Conservation (phyloP, 1,140 invertebrate genomes). For the Lordiphosa stackelbergi region DNA sequence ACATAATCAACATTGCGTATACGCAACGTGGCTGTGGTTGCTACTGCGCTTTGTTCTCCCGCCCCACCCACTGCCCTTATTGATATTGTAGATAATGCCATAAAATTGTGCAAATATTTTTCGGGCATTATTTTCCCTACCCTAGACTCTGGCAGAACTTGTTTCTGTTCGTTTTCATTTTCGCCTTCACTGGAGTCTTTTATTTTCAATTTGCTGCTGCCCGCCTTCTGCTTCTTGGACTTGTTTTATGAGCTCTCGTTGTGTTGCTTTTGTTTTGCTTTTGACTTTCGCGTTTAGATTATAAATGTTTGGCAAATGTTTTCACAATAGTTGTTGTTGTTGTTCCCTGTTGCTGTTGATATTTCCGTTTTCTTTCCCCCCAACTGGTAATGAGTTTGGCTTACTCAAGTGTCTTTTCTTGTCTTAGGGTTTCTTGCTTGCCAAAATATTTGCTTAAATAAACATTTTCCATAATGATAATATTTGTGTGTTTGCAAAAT, state of each 20-base stretch:
- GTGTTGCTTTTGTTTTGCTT: conserved; percentile 54
- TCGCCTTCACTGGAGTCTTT: conserved; percentile 24
- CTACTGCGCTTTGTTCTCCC: neutral
- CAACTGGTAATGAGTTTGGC: conserved; percentile 44
- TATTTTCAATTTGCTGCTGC: conserved; percentile 44
- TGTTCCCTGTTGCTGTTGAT: conserved; percentile 23
- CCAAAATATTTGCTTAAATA: conserved; percentile 22
- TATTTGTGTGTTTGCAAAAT: conserved; percentile 7
- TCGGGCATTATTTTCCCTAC: conserved; percentile 47
- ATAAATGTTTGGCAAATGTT: conserved; percentile 66
- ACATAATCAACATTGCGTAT: conserved; percentile 61
- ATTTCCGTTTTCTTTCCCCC: conserved; percentile 5
- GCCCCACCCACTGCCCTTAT: conserved; percentile 21
- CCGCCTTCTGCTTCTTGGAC: neutral
- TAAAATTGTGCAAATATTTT: conserved; percentile 65
- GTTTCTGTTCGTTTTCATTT: conserved; percentile 27
- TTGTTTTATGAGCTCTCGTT: conserved; percentile 46
- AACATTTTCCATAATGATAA: conserved; percentile 24
- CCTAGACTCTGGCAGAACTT: conserved; percentile 32
- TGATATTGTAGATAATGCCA: conserved; percentile 64
- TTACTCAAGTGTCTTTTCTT: conserved; percentile 27
- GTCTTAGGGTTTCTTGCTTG: conserved; percentile 2
- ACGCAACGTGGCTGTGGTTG: conserved; percentile 44
- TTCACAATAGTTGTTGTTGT: conserved; percentile 39
- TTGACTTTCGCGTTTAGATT: conserved; percentile 61